Base-by-base conservation (phyloP, 2,113 vertebrate genomes). In the Forbesichthys papilliferus region DNA sequence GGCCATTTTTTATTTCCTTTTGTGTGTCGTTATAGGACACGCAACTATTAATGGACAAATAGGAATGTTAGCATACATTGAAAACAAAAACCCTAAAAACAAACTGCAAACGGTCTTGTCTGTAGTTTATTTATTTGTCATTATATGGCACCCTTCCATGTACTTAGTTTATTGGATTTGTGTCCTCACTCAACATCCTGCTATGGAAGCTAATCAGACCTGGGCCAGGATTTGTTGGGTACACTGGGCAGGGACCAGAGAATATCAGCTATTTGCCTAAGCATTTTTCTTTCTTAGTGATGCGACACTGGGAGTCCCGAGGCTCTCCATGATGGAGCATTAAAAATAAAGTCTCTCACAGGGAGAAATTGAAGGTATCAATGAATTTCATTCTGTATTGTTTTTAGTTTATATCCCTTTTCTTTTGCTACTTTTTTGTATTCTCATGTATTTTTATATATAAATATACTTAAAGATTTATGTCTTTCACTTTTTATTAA, bases 371-470 rank as follows among this genome's bases (percentile, higher is more conserved):
- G 88, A 89, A 90, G 84, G 86, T 90, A 86, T 92, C 84, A 80
- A 81, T 89, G 84, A 90, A 87, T 85, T 85, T 89, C 61, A 87
- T 91, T 83, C 73, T 86, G 42, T 71, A 83, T 68, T 81, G 86
- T 89, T 87, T 84, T 91, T 87, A 42, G 82, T 87, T 84, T 90
- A 85, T 90, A 87, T 87, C 85, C 87, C 86, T 86, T 82, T 93
- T 91, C 84, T 91, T 92, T 92, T 91, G 89, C 90, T 91, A 91
- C 89, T 92, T 92, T 90, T 92, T 92, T 89, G 87, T 92, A 92
- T 91, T 92, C 84, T 90, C 89, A 87, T 93, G 89, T 93, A 91
- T 91, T 93, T 93, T 90, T 93, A 91, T 93, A 92, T 92, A 92
- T 92, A 89, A 88, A 89, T 91, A 91, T 92, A 91, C 89, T 90